These are phyloP conservation scores for Neolamprologus tretocephalus DNA, from an alignment of 2,113 vertebrate genomes.

Conservation along the genomic window DNA sequence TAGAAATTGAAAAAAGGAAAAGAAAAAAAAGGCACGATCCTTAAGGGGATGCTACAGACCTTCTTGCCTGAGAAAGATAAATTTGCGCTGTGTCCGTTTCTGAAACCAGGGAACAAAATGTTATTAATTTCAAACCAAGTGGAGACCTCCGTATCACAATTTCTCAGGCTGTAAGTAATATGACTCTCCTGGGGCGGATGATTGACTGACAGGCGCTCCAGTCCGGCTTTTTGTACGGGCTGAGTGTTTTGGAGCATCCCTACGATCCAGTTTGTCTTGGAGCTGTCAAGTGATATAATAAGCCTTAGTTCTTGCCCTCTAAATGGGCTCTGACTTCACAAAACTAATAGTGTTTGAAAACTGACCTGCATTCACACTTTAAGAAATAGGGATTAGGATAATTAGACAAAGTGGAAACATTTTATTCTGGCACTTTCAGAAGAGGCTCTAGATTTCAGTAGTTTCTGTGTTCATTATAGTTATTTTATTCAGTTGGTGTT, in stretches of 20 bases:
- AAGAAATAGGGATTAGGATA: not conserved
- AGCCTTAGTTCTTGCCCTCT: constrained; percentile 14
- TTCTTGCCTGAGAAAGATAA: constrained; percentile 62
- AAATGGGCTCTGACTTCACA: not conserved
- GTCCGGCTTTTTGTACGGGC: constrained; percentile 3
- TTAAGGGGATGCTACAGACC: constrained; percentile 62
- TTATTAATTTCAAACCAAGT: constrained; percentile 73
- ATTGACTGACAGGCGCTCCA: constrained; percentile 58
- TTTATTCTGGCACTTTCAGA: not conserved
- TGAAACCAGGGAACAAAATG: constrained; percentile 69
- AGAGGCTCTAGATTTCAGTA: not conserved
- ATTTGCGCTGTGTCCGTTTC: constrained; percentile 64
- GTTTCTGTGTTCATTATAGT: not conserved
- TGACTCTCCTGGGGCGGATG: constrained; percentile 15
- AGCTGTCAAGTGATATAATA: constrained; percentile 53
- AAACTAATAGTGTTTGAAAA: not conserved
- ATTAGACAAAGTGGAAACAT: not conserved
- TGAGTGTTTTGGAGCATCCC: constrained; percentile 34
- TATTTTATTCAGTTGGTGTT: not conserved
- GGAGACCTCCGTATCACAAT: constrained; percentile 60
- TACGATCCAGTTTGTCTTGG: constrained; percentile 35
- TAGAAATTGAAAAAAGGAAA: constrained; percentile 53
- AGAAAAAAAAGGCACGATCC: constrained; percentile 28
- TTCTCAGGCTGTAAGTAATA: constrained; percentile 69
- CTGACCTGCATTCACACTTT: not conserved